These are phyloP conservation scores for Saturnia japonica DNA, from an alignment of 2,888 invertebrate species.

Conservation along the genomic window DNA sequence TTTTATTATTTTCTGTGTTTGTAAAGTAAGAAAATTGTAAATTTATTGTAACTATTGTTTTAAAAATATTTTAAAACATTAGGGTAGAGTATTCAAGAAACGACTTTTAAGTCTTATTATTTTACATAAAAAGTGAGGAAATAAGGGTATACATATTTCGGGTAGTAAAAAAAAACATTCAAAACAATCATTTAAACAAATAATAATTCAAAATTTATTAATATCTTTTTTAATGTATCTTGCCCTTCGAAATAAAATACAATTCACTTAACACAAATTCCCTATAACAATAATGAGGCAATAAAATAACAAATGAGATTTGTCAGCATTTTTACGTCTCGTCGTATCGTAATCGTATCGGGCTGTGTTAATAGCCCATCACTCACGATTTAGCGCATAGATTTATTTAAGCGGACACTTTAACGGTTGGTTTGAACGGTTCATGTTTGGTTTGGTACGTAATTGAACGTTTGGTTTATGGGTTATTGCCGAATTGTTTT, in stretches of 20 bases:
- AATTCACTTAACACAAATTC: not conserved
- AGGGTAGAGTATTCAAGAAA: not conserved
- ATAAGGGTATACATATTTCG: not conserved
- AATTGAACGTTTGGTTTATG: constrained; percentile 21
- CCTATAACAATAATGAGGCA: not conserved
- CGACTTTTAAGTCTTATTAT: not conserved
- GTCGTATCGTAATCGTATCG: constrained; percentile 13
- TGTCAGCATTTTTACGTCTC: not conserved
- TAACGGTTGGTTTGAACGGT: constrained; percentile 17
- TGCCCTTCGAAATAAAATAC: not conserved
- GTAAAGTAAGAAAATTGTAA: not conserved
- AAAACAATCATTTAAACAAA: not conserved
- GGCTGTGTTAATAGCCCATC: constrained; percentile 13
- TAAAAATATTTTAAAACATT: not conserved
- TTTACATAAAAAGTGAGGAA: not conserved
- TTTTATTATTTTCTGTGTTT: no score
- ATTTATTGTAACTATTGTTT: not conserved
- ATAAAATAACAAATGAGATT: constrained; percentile 2
- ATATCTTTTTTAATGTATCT: not conserved
- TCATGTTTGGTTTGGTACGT: constrained; percentile 17
- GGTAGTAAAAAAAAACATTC: not conserved
- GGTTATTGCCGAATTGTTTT: constrained; percentile 13
- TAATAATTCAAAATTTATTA: not conserved
- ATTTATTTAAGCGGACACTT: constrained; percentile 18
- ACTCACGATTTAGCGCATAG: constrained; percentile 12